Base-by-base conservation (phyloP, 2,797 vertebrate species). In the Capromys pilorides region DNA sequence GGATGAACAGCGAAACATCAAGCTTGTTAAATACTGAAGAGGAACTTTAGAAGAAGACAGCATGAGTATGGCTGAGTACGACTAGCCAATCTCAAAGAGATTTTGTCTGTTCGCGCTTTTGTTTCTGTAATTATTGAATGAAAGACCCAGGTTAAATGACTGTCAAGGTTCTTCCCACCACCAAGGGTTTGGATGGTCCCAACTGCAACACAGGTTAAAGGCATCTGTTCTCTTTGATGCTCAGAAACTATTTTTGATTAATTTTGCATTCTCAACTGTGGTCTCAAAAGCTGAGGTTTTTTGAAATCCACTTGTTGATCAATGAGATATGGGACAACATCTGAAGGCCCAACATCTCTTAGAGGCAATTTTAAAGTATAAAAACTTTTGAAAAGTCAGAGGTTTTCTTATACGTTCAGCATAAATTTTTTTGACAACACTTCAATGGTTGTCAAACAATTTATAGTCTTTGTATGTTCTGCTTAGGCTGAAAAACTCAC, bases 171-270 rank as follows among this genome's bases (percentile, higher is more conserved):
- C 21, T 54, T 90, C 81, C 0, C 0, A 66, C n/a, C 61, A 87
- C 31, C 9, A 24, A 78, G 84, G 66, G 31, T 64, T 73, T 75
- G 73, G 45, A 86, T 75, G 94, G 51, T 91, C 91, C 39, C 86
- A 61, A 64, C 57, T 39, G n/a, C 86, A 75, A 57, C 87, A 51
- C 33, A 59, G 22, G 31, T 11, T 16, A 18, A 14, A 57, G 49
- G 88, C 80, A 89, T 80, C 45, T 36, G 51, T 91, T 93, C 79
- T 81, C 41, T 91, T 80, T 92, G 90, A 93, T 67, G n/a, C n/a
- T 86, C 26, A 41, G 57, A 66, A 92, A 84, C 5, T 89, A 78
- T 36, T 95, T 94, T 71, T 95, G 51, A 51, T 94, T 82, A 51
- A 82, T 83, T 67, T 86, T 75, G 11, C 64, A 66, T 89, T 91